These are phyloP conservation scores for Heterohyrax brucei DNA, from an alignment of 2,797 vertebrate species.

Conservation along the genomic window DNA sequence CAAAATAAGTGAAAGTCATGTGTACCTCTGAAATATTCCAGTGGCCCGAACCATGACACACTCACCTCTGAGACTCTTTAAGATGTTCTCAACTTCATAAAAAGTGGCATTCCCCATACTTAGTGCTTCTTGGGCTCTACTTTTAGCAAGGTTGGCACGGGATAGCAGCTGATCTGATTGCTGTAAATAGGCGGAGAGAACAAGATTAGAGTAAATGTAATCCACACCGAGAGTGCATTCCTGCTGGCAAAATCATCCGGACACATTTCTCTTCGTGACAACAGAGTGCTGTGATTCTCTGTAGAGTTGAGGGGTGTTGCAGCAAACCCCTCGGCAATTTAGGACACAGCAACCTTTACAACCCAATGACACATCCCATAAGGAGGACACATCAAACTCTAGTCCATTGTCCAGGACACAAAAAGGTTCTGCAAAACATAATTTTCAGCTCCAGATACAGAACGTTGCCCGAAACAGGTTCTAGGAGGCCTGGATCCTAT, in stretches of 20 bases:
- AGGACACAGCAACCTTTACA: neutral
- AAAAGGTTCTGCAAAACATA: conserved; percentile 33
- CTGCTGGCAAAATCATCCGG: neutral
- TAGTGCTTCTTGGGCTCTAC: conserved; percentile 91
- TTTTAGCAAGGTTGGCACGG: conserved; percentile 93
- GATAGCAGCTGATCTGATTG: conserved; percentile 90
- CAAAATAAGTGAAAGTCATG: conserved; percentile 15
- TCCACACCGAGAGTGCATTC: fast-evolving
- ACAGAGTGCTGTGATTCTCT: neutral
- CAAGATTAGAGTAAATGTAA: conserved; percentile 41
- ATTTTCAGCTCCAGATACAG: neutral
- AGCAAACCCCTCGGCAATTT: neutral
- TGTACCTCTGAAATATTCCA: conserved; percentile 43
- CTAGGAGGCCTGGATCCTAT: neutral
- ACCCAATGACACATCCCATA: neutral
- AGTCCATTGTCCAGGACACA: neutral
- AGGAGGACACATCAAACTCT: neutral
- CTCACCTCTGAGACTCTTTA: conserved; percentile 93
- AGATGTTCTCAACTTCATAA: conserved; percentile 92
- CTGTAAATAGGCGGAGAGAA: conserved; percentile 88
- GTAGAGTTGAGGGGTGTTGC: neutral
- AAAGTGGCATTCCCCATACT: conserved; percentile 92
- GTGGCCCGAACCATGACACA: neutral
- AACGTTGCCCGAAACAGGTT: conserved; percentile 6
- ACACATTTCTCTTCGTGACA: conserved; percentile 31